Evolutionary conservation across 2,797 vertebrate genomes (phyloP).

Genomic region (Muraenolepis orangiensis): DNA sequence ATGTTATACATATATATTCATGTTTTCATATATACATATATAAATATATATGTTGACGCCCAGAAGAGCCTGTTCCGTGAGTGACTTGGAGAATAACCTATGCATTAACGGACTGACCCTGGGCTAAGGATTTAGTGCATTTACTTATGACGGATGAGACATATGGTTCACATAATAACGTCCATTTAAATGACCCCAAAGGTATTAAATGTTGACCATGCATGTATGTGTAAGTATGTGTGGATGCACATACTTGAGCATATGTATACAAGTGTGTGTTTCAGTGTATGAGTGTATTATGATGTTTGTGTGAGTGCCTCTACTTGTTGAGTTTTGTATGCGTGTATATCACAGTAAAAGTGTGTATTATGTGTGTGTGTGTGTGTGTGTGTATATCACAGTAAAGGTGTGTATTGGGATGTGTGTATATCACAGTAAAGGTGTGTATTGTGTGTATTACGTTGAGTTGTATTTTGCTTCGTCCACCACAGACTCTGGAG

Average conservation of each 20-base stretch:
- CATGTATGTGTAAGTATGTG: not conserved
- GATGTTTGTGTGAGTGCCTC: no score
- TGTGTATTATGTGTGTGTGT: not conserved
- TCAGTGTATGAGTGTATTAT: not conserved
- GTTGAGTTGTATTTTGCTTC: not conserved
- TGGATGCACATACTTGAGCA: not conserved
- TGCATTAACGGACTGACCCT: not conserved
- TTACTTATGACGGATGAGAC: not conserved
- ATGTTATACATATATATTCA: not conserved
- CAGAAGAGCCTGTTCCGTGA: not conserved
- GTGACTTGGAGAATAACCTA: not conserved
- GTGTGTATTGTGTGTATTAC: not conserved
- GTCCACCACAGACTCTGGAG: constrained; percentile 48
- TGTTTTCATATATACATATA: no score
- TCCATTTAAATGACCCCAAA: not conserved
- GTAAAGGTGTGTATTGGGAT: not conserved
- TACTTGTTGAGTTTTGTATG: no score
- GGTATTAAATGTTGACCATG: not conserved
- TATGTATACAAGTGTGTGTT: no score
- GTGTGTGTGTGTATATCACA: not conserved
- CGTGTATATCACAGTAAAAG: not conserved
- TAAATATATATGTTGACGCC: not conserved
- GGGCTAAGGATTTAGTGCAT: not conserved
- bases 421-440: not conserved
- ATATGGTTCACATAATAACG: not conserved